phyloP scores from a whole-genome alignment of 2,797 vertebrate genomes.

The Cyclopterus lumpus region DNA sequence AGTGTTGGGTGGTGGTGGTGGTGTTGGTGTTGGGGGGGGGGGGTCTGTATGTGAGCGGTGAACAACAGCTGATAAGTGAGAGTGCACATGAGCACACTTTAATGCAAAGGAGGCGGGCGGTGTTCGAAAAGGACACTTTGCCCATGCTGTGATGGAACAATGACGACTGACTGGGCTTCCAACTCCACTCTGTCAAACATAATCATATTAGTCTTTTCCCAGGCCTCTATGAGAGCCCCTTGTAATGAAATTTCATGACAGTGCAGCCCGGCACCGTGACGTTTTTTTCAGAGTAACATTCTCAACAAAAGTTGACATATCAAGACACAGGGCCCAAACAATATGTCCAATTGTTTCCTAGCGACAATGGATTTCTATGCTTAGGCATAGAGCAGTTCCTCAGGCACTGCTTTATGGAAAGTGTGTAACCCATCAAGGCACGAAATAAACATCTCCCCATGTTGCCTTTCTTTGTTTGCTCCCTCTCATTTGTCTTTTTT shows the following conservation, averaged over 20 bases:
- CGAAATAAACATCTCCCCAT: slow-evolving; percentile 3
- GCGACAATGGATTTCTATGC: slow-evolving; percentile 35
- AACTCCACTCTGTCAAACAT: slow-evolving; percentile 55
- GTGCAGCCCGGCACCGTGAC: slow-evolving; percentile 7
- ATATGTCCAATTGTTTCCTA: slow-evolving; percentile 46
- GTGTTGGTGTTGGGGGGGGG: no score
- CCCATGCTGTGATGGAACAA: slow-evolving; percentile 57
- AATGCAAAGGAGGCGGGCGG: slow-evolving; percentile 10
- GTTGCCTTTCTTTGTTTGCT: background rate
- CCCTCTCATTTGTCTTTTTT: slow-evolving; percentile 2
- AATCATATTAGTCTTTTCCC: slow-evolving; percentile 64
- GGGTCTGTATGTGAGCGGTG: background rate
- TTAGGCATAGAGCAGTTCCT: slow-evolving; percentile 17
- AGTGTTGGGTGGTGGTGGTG: background rate
- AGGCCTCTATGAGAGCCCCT: slow-evolving; percentile 44
- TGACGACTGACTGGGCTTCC: slow-evolving; percentile 44
- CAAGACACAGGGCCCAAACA: slow-evolving; percentile 28
- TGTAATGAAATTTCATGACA: slow-evolving; percentile 45
- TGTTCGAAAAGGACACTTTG: slow-evolving; percentile 32
- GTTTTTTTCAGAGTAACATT: slow-evolving; percentile 20
- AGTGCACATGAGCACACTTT: slow-evolving; percentile 48
- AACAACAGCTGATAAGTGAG: slow-evolving; percentile 65
- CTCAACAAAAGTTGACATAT: slow-evolving; percentile 33
- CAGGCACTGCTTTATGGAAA: slow-evolving; percentile 4
- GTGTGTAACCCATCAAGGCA: background rate